Evolutionary conservation across 1,140 invertebrate genomes (phyloP).

Genomic region (Bicyclus anynana): DNA sequence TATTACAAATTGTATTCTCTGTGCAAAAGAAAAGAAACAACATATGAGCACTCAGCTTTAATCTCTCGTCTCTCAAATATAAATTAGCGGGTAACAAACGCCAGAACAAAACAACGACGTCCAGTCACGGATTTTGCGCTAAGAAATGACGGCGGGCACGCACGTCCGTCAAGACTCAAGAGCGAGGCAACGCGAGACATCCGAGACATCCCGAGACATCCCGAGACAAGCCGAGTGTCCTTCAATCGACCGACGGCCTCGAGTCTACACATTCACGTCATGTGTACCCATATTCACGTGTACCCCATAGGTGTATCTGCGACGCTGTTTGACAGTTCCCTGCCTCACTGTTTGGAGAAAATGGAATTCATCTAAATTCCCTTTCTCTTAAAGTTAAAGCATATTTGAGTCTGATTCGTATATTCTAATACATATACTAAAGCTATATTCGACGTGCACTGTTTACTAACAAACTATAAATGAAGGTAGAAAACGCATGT

Average conservation of each 20-base stretch:
- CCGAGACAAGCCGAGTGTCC: constrained; percentile 17
- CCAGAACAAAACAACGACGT: constrained; percentile 10
- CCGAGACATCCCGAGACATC: too few species aligned
- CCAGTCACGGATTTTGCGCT: constrained; percentile 17
- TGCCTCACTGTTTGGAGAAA: neutral
- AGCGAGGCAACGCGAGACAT: constrained; percentile 3
- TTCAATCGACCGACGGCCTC: constrained; percentile 13
- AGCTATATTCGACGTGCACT: too few species aligned
- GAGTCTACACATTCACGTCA: neutral
- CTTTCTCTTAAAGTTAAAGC: too few species aligned
- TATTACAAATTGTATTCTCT: neutral
- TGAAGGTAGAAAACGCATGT: too few species aligned
- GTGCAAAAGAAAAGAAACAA: neutral
- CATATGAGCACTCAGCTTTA: constrained; percentile 4
- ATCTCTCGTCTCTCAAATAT: constrained; percentile 14
- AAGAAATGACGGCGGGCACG: constrained; percentile 22
- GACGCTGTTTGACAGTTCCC: neutral
- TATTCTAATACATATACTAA: too few species aligned
- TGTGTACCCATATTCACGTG: too few species aligned
- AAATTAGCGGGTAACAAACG: constrained; percentile 13
- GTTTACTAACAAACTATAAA: too few species aligned
- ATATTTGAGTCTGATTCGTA: too few species aligned
- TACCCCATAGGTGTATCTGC: neutral
- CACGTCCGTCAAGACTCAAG: constrained; percentile 19
- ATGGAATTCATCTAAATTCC: neutral